phyloP scores from a whole-genome alignment of 1,140 invertebrate genomes.

The Caenorhabditis brenneri region DNA sequence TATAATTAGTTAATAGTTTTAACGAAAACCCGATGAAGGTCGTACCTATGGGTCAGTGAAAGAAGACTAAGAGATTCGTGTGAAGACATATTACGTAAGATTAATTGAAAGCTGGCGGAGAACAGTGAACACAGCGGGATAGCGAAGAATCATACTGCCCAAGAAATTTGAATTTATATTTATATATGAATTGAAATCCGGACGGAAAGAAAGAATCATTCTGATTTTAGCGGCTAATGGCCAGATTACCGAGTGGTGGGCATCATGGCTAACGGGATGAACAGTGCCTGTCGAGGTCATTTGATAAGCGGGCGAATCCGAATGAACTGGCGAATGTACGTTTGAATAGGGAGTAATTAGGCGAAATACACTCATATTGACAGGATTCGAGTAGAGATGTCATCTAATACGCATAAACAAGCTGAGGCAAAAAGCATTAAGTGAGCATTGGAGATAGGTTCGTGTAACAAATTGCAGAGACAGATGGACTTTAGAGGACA shows the following conservation, averaged over 20 bases:
- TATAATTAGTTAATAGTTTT: too few species aligned
- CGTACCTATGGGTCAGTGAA: background rate
- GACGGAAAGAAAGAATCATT: background rate
- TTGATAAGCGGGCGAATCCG: background rate
- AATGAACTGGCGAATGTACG: slow-evolving; percentile 1
- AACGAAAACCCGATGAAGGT: too few species aligned
- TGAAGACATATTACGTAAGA: background rate
- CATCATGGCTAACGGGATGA: background rate
- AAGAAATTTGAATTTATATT: background rate
- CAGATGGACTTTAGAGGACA: background rate
- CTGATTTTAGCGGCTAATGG: slow-evolving; percentile 16
- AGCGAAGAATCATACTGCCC: background rate
- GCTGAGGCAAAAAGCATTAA: background rate
- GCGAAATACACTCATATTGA: slow-evolving; percentile 8
- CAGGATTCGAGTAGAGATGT: background rate
- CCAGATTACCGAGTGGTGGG: background rate
- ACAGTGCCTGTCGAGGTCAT: slow-evolving; percentile 9
- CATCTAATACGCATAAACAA: slow-evolving; percentile 25
- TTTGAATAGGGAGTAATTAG: slow-evolving; percentile 39
- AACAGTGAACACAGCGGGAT: background rate
- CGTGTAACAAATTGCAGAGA: background rate
- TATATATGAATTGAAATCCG: background rate
- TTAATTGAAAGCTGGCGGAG: slow-evolving; percentile 23
- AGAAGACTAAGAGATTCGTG: background rate
- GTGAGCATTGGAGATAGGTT: background rate